These are phyloP conservation scores for Pelodytes ibericus DNA, from an alignment of 2,797 vertebrate species.

Conservation along the genomic window DNA sequence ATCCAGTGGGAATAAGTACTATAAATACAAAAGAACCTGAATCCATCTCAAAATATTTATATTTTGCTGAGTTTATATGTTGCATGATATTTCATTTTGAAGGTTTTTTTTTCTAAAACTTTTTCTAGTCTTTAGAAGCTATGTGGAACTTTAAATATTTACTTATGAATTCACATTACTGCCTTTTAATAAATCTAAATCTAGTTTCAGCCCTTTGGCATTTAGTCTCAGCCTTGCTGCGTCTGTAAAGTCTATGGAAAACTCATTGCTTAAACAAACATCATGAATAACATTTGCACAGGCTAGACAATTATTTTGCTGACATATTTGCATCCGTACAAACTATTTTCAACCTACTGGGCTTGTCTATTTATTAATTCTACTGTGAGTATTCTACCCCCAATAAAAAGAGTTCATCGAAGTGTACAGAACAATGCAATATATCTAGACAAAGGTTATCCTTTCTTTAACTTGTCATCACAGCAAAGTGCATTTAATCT, in stretches of 20 bases:
- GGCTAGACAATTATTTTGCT: slow-evolving; percentile 44
- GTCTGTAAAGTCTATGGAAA: slow-evolving; percentile 42
- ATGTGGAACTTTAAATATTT: slow-evolving; percentile 47
- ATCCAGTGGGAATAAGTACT: too few species aligned
- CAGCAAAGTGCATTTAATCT: not conserved
- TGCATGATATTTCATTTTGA: not conserved
- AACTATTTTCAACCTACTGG: slow-evolving; percentile 25
- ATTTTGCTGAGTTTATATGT: not conserved
- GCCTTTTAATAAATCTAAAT: slow-evolving; percentile 50
- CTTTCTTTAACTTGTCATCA: not conserved
- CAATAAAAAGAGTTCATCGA: not conserved
- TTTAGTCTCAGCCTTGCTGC: slow-evolving; percentile 35
- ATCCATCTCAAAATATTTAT: too few species aligned
- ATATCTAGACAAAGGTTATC: not conserved
- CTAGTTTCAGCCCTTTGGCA: slow-evolving; percentile 48
- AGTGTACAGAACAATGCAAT: not conserved
- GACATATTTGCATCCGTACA: slow-evolving; percentile 43
- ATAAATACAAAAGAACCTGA: too few species aligned
- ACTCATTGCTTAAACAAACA: slow-evolving; percentile 54
- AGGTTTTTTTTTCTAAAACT: slow-evolving; percentile 1
- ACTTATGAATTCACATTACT: slow-evolving; percentile 43
- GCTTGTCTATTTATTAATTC: slow-evolving; percentile 3
- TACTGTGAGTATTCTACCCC: not conserved
- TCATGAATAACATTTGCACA: slow-evolving; percentile 51
- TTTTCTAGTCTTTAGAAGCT: slow-evolving; percentile 13